These are phyloP conservation scores for Thumatha senex DNA, from an alignment of 2,888 invertebrate genomes.

Conservation along the genomic window DNA sequence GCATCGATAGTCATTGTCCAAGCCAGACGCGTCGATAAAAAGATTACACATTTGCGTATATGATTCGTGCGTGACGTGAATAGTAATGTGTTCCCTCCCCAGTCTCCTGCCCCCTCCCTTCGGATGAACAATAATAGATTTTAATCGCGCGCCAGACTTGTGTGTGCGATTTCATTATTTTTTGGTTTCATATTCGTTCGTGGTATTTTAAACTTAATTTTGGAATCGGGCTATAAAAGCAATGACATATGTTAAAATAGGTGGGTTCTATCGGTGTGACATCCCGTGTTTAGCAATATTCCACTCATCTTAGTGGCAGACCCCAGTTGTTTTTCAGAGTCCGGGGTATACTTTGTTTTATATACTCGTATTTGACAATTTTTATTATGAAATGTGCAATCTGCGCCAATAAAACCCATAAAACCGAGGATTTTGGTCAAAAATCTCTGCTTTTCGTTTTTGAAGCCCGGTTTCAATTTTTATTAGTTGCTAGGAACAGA, in stretches of 20 bases:
- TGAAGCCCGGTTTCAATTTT: too few species aligned
- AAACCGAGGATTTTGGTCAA: too few species aligned
- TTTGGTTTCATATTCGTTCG: slow-evolving; percentile 33
- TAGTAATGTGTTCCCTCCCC: slow-evolving; percentile 64
- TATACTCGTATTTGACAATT: too few species aligned
- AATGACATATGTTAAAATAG: background rate
- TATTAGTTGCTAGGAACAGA: too few species aligned
- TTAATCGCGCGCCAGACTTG: slow-evolving; percentile 68
- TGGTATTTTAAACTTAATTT: slow-evolving; percentile 13
- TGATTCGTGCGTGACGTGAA: slow-evolving; percentile 77
- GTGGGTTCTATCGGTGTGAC: too few species aligned
- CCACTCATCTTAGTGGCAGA: too few species aligned
- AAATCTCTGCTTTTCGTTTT: too few species aligned
- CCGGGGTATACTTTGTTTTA: too few species aligned
- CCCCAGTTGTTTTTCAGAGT: too few species aligned
- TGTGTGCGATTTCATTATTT: slow-evolving; percentile 45
- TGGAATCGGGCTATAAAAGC: background rate
- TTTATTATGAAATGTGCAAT: too few species aligned
- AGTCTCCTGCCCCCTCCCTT: slow-evolving; percentile 24
- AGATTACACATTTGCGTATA: slow-evolving; percentile 78
- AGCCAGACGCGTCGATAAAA: slow-evolving; percentile 69
- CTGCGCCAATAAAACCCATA: too few species aligned
- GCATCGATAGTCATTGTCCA: slow-evolving; percentile 60
- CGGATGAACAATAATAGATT: slow-evolving; percentile 72
- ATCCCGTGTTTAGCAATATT: too few species aligned